These are phyloP conservation scores for Lagopus leucura DNA, from an alignment of 2,113 vertebrate species.

Conservation along the genomic window DNA sequence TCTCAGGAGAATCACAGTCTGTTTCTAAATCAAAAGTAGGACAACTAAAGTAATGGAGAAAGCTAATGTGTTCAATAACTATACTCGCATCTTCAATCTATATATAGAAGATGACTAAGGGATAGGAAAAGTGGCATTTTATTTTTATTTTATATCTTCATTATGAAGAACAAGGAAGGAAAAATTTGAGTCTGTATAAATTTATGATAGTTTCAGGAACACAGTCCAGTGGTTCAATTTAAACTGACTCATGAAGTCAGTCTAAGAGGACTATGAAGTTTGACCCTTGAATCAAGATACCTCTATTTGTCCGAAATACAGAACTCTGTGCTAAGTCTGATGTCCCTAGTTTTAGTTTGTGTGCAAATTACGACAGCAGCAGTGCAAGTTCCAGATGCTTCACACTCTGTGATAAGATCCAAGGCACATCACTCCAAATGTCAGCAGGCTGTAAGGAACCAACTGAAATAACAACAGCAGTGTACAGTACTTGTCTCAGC, in stretches of 20 bases:
- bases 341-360: neutral
- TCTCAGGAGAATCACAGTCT: neutral
- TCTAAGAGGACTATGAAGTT: neutral
- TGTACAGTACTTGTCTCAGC: neutral
- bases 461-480: neutral
- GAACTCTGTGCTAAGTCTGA: neutral
- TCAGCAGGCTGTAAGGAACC: neutral
- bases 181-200: neutral
- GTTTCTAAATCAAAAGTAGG: neutral
- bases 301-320: neutral
- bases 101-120: neutral
- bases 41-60: neutral
- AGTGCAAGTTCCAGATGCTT: neutral
- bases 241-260: neutral
- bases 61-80: neutral
- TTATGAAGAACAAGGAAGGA: neutral
- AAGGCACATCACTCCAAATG: neutral
- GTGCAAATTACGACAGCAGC: neutral
- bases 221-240: neutral
- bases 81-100: neutral
- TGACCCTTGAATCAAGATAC: neutral
- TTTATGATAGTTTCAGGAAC: neutral
- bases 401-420: neutral
- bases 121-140: neutral
- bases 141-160: neutral